These are phyloP conservation scores for Cecidostiba fungosa DNA, from an alignment of 2,888 invertebrate species.

Conservation along the genomic window DNA sequence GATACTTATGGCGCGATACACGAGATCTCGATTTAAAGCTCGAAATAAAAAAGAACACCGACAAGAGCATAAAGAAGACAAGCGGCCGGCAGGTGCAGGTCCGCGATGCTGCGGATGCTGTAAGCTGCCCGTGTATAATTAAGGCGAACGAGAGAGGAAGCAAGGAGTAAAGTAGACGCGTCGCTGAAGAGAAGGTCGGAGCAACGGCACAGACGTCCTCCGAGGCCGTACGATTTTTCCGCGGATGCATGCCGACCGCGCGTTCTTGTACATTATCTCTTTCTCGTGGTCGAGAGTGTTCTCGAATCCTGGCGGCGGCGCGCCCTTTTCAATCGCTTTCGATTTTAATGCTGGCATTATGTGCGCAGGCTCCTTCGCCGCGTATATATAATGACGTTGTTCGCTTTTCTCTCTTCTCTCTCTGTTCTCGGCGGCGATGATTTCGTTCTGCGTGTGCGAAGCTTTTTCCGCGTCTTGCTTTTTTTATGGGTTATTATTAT, in stretches of 20 bases:
- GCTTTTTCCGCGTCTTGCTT: neutral
- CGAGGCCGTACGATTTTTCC: constrained; percentile 64
- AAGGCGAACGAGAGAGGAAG: constrained; percentile 6
- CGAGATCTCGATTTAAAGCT: neutral
- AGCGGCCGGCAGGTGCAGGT: neutral
- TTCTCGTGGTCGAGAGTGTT: neutral
- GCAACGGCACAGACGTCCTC: constrained; percentile 64
- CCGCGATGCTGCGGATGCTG: constrained; percentile 6
- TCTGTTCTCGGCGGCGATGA: too few species aligned
- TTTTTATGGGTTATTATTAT: constrained; percentile 6
- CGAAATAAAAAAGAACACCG: neutral
- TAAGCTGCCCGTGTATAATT: constrained; percentile 34
- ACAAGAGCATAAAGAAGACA: neutral
- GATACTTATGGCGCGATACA: neutral
- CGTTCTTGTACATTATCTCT: neutral
- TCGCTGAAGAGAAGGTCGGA: constrained; percentile 63
- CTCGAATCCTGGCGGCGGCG: constrained; percentile 29
- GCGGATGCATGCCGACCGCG: neutral
- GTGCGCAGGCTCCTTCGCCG: constrained; percentile 13
- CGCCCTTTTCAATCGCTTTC: constrained; percentile 51
- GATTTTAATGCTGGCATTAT: constrained; percentile 42
- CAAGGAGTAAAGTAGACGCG: neutral
- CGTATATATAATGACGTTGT: neutral
- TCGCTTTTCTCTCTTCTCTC: neutral
- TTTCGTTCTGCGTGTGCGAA: neutral